Base-by-base conservation (phyloP, 2,113 vertebrate genomes). In the Clarias macrocephalus region DNA sequence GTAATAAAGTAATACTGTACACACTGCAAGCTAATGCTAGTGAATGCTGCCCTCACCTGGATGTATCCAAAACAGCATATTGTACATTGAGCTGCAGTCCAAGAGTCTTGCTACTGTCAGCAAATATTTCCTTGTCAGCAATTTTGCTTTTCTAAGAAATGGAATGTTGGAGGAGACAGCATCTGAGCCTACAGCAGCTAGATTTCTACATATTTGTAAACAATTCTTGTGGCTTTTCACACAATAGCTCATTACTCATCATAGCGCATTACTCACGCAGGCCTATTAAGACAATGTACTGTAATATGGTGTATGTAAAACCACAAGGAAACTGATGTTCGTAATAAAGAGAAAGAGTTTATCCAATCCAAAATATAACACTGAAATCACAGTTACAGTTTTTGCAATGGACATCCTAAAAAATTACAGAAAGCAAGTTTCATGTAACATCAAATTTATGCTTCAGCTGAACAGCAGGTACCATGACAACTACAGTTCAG, bases 31-130 rank as follows among this genome's bases (percentile, higher is more conserved):
- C 60, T 66, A 80, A 80, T 13, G 28, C 66, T 82, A 81, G 68
- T 54, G 18, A 63, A 75, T 87, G 80, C 86, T 87, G 86, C 86
- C 86, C 86, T 82, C 86, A 28, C 54, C 66, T 87, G 86, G 86
- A 30, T 63, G 18, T 25, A 80, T 48, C 28, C 16, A 7, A 54
- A 86, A 82, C 25, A 73, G 33, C 66, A 75, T 15, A 33, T 52
- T 68, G 62, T 80, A 2, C 11, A 42, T 68, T 84, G 37, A 30
- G 28, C 72, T 87, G 42, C 57, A 30, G 63, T 48, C 33, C 66
- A 42, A 3, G 3, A 52, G n/a, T 19, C 33, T 83, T 72, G 11
- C 28, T 86, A 13, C 11, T 79, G 18, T 23, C 23, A 19, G 59
- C 48, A 54, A 21, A 30, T 28, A 11, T 37, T 76, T 54, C 42